Conservation (phyloP, 2,888 invertebrate species). For the Dynastes tityus region DNA sequence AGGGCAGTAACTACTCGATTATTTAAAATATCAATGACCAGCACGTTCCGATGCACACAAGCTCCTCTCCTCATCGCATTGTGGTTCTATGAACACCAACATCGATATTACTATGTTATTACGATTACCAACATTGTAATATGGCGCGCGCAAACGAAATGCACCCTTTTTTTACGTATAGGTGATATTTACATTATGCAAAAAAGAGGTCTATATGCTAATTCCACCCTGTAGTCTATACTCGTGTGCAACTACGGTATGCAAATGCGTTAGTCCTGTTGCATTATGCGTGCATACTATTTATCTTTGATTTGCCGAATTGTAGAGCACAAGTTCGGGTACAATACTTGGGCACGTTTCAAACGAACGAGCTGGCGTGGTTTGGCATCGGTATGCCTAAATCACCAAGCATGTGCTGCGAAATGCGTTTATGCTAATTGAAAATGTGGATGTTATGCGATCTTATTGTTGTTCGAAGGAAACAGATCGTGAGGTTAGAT, state of each 20-base stretch:
- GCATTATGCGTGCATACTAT: conserved; percentile 32
- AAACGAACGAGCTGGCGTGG: not conserved
- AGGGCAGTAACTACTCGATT: conserved; percentile 52
- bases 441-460: conserved; percentile 22
- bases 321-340: conserved; percentile 17
- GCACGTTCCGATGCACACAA: conserved; percentile 53
- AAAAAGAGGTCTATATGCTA: conserved; percentile 58
- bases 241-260: conserved; percentile 51
- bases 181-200: conserved; percentile 52
- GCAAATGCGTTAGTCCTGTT: conserved; percentile 55
- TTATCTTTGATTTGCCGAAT: conserved; percentile 40
- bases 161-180: conserved; percentile 41
- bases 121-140: conserved; percentile 46
- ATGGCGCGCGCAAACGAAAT: conserved; percentile 21
- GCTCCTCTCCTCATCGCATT: conserved; percentile 45
- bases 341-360: conserved; percentile 24
- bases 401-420: conserved; percentile 23
- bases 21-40: conserved; percentile 59
- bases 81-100: conserved; percentile 25
- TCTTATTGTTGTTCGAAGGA: conserved; percentile 20
- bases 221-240: conserved; percentile 55
- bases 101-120: conserved; percentile 47
- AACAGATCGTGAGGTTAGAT: conserved; percentile 18
- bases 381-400: not conserved
- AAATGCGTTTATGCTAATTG: conserved; percentile 44